These are phyloP conservation scores for Athetis lepigone DNA, from an alignment of 2,888 invertebrate species.

Conservation along the genomic window DNA sequence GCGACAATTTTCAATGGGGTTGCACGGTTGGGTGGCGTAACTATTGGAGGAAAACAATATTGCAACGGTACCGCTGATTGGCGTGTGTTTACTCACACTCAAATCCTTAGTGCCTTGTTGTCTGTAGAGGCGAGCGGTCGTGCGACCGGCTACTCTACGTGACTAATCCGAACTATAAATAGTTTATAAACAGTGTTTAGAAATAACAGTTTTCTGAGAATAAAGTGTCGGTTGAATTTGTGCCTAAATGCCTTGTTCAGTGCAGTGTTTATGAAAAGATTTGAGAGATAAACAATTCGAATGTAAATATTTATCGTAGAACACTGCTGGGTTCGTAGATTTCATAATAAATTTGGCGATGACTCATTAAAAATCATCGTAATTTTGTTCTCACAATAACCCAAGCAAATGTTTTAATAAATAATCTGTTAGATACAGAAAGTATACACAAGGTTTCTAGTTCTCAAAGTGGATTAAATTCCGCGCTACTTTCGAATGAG, in stretches of 20 bases:
- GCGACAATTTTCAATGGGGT: constrained; percentile 36
- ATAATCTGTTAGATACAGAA: constrained; percentile 1
- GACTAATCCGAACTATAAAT: constrained; percentile 2
- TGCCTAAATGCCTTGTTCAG: constrained; percentile 16
- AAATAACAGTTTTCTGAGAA: constrained; percentile 16
- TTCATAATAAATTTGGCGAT: constrained; percentile 26
- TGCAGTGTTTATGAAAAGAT: constrained; percentile 11
- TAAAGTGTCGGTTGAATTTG: not conserved
- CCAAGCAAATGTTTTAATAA: not conserved
- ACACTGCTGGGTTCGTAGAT: constrained; percentile 30
- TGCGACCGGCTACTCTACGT: constrained; percentile 8
- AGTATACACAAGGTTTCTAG: constrained; percentile 2
- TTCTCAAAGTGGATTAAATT: constrained; percentile 1
- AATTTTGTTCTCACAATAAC: not conserved
- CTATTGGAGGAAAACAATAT: constrained; percentile 35
- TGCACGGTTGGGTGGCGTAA: constrained; percentile 38
- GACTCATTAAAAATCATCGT: constrained; percentile 23
- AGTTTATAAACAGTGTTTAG: constrained; percentile 19
- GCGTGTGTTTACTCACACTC: constrained; percentile 53
- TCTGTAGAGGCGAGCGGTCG: constrained; percentile 30
- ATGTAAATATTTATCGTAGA: constrained; percentile 11
- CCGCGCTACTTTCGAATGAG: constrained; percentile 14
- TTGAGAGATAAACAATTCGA: constrained; percentile 6
- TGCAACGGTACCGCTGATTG: constrained; percentile 51
- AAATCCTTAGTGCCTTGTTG: constrained; percentile 49